Conservation (phyloP, 2,888 invertebrate species). For the Phlogophora meticulosa region DNA sequence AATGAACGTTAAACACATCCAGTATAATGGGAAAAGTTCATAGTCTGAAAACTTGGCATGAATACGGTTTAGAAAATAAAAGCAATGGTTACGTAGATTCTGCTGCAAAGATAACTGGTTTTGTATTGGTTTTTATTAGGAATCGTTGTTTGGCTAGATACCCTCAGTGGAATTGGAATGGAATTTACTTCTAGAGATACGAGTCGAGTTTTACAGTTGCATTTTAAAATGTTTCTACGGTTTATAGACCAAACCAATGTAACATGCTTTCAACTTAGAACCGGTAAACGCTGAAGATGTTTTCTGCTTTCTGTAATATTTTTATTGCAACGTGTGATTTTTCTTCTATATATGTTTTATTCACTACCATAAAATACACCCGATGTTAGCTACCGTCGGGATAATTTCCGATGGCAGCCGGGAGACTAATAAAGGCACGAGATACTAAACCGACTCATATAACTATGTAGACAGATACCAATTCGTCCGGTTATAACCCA, state of each 20-base stretch:
- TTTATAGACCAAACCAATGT: constrained; percentile 9
- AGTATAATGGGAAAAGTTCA: constrained; percentile 20
- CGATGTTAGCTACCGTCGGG: constrained; percentile 19
- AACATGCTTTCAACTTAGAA: neutral
- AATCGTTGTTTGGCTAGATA: constrained; percentile 34
- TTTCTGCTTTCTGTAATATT: constrained; percentile 2
- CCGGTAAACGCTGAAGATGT: neutral
- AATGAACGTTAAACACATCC: neutral
- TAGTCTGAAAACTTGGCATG: neutral
- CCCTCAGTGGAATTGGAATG: constrained; percentile 16
- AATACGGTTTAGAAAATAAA: constrained; percentile 1
- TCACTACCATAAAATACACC: constrained; percentile 29
- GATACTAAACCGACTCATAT: constrained; percentile 48
- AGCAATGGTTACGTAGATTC: constrained; percentile 4
- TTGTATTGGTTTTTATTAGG: constrained; percentile 19
- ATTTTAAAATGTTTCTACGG: constrained; percentile 14
- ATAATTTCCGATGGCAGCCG: constrained; percentile 39
- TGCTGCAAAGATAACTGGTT: constrained; percentile 38
- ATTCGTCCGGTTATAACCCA: constrained; percentile 31
- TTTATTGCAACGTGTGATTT: neutral
- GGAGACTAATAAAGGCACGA: constrained; percentile 40
- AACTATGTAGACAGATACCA: constrained; percentile 34
- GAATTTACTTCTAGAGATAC: constrained; percentile 41
- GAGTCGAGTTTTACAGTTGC: constrained; percentile 16
- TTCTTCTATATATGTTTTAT: constrained; percentile 24